A percentile compares a stretch with the other conserved stretches of the same genome.
These are phyloP conservation scores for Volucella bombylans DNA, from an alignment of 2,888 invertebrate genomes.

Conservation along the genomic window DNA sequence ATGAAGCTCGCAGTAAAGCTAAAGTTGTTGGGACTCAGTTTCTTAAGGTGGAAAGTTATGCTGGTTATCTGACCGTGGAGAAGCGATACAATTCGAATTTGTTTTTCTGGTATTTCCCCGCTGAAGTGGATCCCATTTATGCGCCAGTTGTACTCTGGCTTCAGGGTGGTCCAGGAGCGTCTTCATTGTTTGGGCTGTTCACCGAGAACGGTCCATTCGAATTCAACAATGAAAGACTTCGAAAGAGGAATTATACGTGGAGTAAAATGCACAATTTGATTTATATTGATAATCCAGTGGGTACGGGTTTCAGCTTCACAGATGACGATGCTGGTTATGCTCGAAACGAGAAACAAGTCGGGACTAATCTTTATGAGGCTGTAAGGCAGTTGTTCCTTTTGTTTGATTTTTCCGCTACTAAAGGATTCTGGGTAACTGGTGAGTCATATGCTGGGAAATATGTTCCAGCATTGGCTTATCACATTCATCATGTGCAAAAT, in stretches of 20 bases:
- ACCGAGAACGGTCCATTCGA: constrained; percentile 91
- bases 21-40: constrained; percentile 79
- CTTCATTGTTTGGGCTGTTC: constrained; percentile 91
- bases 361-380: constrained; percentile 89
- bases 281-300: constrained; percentile 96
- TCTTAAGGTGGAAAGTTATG: constrained; percentile 83
- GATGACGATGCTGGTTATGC: constrained; percentile 89
- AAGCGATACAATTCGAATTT: constrained; percentile 89
- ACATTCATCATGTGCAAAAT: constrained; percentile 84
- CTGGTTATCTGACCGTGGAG: constrained; percentile 91
- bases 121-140: constrained; percentile 83
- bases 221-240: constrained; percentile 83
- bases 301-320: constrained; percentile 96
- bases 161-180: constrained; percentile 93
- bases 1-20: constrained; percentile 81
- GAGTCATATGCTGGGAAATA: constrained; percentile 94
- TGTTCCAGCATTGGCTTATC: constrained; percentile 88
- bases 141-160: constrained; percentile 92
- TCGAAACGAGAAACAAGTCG: constrained; percentile 90
- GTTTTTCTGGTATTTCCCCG: constrained; percentile 96
- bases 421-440: constrained; percentile 93
- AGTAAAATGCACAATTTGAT: constrained; percentile 89
- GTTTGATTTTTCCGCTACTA: constrained; percentile 89
- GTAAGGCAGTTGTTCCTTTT: constrained; percentile 91
- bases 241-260: constrained; percentile 90